These are phyloP conservation scores for Thermophis baileyi DNA, from an alignment of 2,113 vertebrate species.

Conservation along the genomic window DNA sequence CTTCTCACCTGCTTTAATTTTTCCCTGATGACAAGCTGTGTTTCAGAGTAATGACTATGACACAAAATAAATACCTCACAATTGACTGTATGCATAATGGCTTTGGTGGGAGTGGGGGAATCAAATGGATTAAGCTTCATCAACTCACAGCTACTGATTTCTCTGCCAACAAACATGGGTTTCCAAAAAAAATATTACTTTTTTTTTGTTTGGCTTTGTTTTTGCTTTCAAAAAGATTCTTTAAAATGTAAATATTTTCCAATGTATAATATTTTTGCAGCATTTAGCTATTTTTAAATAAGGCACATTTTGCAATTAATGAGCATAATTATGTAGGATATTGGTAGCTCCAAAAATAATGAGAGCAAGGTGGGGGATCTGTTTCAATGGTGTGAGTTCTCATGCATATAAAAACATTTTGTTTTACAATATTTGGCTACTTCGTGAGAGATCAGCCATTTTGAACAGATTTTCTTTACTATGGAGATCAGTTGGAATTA, in stretches of 20 bases:
- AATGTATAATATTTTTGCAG: neutral
- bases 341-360: neutral
- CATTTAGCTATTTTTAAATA: conserved; percentile 31
- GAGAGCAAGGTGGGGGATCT: neutral
- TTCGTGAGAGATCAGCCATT: neutral
- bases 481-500: neutral
- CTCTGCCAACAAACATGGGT: conserved; percentile 32
- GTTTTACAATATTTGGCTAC: neutral
- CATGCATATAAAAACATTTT: neutral
- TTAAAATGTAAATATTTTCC: neutral
- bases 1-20: conserved; percentile 58
- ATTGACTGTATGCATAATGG: conserved; percentile 56
- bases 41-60: conserved; percentile 55
- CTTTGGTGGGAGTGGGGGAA: neutral
- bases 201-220: neutral
- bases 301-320: neutral
- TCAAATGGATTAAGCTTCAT: conserved; percentile 45
- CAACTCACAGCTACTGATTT: conserved; percentile 44
- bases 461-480: neutral
- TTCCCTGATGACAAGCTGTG: conserved; percentile 58
- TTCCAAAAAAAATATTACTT: neutral
- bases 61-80: conserved; percentile 51
- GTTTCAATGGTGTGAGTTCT: neutral
- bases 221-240: conserved; percentile 40
- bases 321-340: neutral